Percentiles rank a stretch among this genome's conserved stretches.
These are phyloP conservation scores for Prosopocoilus inquinatus DNA, from an alignment of 2,888 invertebrate genomes.

Conservation along the genomic window DNA sequence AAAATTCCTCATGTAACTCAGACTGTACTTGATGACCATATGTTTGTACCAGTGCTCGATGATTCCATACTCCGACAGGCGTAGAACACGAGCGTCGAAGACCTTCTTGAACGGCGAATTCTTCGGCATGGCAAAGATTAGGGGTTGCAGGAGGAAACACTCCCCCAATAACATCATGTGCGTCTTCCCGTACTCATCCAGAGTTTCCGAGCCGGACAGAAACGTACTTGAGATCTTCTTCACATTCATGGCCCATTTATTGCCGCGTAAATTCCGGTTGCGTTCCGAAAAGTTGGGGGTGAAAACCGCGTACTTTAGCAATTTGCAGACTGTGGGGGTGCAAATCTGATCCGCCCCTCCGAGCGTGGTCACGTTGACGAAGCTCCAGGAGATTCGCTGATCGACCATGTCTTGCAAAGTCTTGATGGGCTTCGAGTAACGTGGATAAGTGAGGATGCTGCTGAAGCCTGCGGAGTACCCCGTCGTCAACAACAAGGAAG, in stretches of 20 bases:
- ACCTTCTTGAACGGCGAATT: conserved; percentile 28
- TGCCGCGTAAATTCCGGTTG: not conserved
- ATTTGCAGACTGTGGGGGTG: not conserved
- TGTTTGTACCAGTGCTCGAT: conserved; percentile 9
- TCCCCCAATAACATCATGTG: conserved; percentile 23
- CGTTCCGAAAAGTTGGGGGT: not conserved
- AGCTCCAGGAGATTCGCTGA: conserved; percentile 8
- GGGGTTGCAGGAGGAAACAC: conserved; percentile 24
- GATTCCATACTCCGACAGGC: conserved; percentile 13
- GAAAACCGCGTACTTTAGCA: not conserved
- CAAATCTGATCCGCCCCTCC: not conserved
- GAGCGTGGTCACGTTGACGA: not conserved
- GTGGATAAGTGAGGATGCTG: conserved; percentile 23
- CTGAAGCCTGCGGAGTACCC: conserved; percentile 27
- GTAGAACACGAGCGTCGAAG: conserved; percentile 10
- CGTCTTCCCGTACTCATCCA: conserved; percentile 22
- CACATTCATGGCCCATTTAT: conserved; percentile 23
- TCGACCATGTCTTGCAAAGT: conserved; percentile 25
- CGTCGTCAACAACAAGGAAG: conserved; percentile 18
- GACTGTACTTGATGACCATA: conserved; percentile 2
- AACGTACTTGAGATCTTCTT: conserved; percentile 20
- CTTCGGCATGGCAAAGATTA: conserved; percentile 24
- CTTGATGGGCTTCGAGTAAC: conserved; percentile 11
- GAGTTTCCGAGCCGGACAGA: conserved; percentile 22
- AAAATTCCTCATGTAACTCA: conserved; percentile 19